Percentiles rank a stretch among this genome's conserved stretches.
These are phyloP conservation scores for Philopotamus ludificatus DNA, from an alignment of 1,140 invertebrate species.

Conservation along the genomic window DNA sequence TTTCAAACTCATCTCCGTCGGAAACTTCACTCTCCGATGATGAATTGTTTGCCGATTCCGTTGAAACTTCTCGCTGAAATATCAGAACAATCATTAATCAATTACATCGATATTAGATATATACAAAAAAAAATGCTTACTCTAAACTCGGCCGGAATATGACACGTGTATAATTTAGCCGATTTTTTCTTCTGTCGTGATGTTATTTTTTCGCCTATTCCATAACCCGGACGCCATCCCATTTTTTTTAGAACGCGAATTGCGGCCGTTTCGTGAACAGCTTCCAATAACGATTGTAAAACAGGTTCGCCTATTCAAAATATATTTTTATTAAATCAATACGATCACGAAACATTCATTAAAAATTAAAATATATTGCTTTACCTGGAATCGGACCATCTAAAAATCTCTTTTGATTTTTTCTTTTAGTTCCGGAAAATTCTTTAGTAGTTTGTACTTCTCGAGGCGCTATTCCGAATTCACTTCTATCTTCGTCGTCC, in stretches of 20 bases:
- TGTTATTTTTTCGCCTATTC: conserved; percentile 75
- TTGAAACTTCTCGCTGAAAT: conserved; percentile 11
- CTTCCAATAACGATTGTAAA: conserved; percentile 74
- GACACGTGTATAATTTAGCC: conserved; percentile 70
- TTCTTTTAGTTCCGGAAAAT: conserved; percentile 63
- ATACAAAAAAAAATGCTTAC: conserved; percentile 42
- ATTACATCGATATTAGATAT: neutral
- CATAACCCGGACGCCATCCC: conserved; percentile 90
- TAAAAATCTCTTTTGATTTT: conserved; percentile 50
- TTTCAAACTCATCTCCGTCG: conserved; percentile 60
- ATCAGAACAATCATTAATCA: neutral
- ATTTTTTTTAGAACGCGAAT: conserved; percentile 81
- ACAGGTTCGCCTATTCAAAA: conserved; percentile 62
- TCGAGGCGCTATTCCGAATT: conserved; percentile 93
- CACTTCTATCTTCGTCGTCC: conserved; percentile 95
- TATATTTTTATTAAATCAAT: neutral
- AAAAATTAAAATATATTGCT: neutral
- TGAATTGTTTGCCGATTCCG: conserved; percentile 12
- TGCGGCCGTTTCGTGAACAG: conserved; percentile 84
- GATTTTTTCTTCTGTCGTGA: conserved; percentile 60
- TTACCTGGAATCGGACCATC: conserved; percentile 76
- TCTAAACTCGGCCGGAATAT: conserved; percentile 56
- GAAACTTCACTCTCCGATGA: conserved; percentile 38
- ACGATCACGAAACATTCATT: neutral
- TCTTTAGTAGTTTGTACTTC: conserved; percentile 72